Evolutionary conservation across 2,888 invertebrate genomes (phyloP).

Genomic region (Brenthis daphne): DNA sequence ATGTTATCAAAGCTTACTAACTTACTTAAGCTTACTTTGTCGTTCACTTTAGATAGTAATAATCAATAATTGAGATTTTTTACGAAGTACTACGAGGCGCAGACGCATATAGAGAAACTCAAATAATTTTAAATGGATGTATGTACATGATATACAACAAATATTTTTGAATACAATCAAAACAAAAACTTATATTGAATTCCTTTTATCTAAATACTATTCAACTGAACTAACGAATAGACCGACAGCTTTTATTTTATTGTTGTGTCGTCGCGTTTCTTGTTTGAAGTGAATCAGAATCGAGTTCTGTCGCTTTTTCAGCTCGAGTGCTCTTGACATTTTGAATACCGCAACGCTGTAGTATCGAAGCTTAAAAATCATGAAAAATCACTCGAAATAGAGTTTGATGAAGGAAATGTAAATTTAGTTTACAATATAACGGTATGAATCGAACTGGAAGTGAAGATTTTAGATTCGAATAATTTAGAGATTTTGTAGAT

Average conservation of each 20-base stretch:
- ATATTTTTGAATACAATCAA: neutral
- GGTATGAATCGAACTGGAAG: neutral
- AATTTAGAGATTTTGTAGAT: neutral
- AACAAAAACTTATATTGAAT: constrained; percentile 9
- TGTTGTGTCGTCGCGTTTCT: constrained; percentile 27
- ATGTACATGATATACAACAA: too few relatives aligned
- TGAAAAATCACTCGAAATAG: constrained; percentile 15
- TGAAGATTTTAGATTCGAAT: constrained; percentile 3
- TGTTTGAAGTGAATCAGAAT: constrained; percentile 19
- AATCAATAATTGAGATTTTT: too few relatives aligned
- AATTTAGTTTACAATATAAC: constrained; percentile 17
- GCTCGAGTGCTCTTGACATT: constrained; percentile 26
- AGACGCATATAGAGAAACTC: too few relatives aligned
- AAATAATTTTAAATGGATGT: too few relatives aligned
- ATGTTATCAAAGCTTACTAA: too few relatives aligned
- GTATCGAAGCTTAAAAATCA: constrained; percentile 22
- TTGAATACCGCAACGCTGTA: constrained; percentile 27
- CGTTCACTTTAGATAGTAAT: too few relatives aligned
- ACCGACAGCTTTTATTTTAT: constrained; percentile 29
- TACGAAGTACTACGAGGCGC: too few relatives aligned
- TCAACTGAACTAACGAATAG: constrained; percentile 28
- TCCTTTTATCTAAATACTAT: constrained; percentile 23
- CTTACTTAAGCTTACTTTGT: too few relatives aligned
- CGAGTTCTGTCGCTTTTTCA: constrained; percentile 25
- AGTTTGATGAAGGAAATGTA: constrained; percentile 12